phyloP scores from a whole-genome alignment of 2,797 vertebrate genomes.

The Dendrocincla tyrannina region DNA sequence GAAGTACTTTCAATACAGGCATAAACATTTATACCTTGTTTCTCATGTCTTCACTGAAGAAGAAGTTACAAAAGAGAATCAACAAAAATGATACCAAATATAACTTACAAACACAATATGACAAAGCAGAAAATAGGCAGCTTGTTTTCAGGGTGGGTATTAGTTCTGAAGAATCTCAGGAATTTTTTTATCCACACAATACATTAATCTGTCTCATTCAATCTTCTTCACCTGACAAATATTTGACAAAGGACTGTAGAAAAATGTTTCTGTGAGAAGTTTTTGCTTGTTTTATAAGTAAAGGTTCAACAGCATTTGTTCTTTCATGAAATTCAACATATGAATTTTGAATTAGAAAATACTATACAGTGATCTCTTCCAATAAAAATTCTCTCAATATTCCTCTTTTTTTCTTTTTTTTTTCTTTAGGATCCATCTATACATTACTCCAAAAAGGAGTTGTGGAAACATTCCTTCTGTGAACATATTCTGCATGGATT shows the following conservation, averaged over 20 bases:
- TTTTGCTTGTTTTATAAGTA: neutral
- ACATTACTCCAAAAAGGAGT: neutral
- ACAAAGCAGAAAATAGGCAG: neutral
- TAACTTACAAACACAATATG: neutral
- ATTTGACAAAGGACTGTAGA: neutral
- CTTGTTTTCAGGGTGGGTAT: neutral
- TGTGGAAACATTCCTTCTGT: neutral
- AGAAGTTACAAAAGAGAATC: neutral
- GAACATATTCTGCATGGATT: neutral
- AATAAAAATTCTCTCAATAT: neutral
- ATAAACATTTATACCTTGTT: neutral
- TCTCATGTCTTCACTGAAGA: neutral
- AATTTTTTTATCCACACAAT: neutral
- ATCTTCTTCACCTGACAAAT: rapidly evolving
- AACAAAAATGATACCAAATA: neutral
- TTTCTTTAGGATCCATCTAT: neutral
- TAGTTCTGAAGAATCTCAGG: neutral
- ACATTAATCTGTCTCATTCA: neutral
- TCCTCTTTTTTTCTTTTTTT: rapidly evolving
- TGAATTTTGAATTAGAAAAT: neutral
- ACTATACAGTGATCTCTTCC: neutral
- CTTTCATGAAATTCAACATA: neutral
- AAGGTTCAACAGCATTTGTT: neutral
- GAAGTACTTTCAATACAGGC: neutral
- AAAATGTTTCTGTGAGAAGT: neutral